Conservation (phyloP, 2,888 invertebrate species). For the Chrysolina haemoptera region DNA sequence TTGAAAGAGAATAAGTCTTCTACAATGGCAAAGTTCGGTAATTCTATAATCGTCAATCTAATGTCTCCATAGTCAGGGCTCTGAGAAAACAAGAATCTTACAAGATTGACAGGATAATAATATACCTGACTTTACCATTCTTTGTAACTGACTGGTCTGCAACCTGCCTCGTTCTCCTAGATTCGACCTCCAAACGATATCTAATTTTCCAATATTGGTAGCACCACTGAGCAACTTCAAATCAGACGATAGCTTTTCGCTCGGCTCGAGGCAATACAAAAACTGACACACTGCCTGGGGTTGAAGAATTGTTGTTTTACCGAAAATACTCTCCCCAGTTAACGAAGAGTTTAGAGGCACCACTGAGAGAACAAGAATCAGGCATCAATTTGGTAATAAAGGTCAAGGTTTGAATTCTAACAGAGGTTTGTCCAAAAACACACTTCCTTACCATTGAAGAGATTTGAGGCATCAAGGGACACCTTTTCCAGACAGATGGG, state of each 20-base stretch:
- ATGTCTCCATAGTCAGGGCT: slow-evolving; percentile 95
- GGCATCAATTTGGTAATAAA: too few relatives aligned
- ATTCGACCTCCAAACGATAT: slow-evolving; percentile 98
- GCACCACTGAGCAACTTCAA: slow-evolving; percentile 85
- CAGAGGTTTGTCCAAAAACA: neutral
- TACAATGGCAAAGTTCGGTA: slow-evolving; percentile 87
- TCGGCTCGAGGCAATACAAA: slow-evolving; percentile 91
- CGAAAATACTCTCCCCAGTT: slow-evolving; percentile 82
- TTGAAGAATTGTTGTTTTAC: slow-evolving; percentile 85
- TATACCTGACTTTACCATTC: slow-evolving; percentile 75
- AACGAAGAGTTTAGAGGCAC: slow-evolving; percentile 80
- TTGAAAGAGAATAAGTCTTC: slow-evolving; percentile 89
- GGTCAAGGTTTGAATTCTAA: too few relatives aligned
- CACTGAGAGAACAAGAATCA: slow-evolving; percentile 69
- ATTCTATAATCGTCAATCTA: slow-evolving; percentile 85
- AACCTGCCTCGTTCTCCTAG: slow-evolving; percentile 96
- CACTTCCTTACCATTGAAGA: slow-evolving; percentile 79
- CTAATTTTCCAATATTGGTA: slow-evolving; percentile 95
- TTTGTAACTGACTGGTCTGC: slow-evolving; percentile 94
- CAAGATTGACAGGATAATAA: neutral
- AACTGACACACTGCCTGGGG: slow-evolving; percentile 95
- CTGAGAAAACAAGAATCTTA: slow-evolving; percentile 68
- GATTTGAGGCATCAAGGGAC: slow-evolving; percentile 90
- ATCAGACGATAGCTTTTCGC: slow-evolving; percentile 82
- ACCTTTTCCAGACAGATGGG: slow-evolving; percentile 97